A percentile compares a stretch with the other conserved stretches of the same genome.
Conservation (phyloP, 2,888 invertebrate species). For the Acronicta leporina region DNA sequence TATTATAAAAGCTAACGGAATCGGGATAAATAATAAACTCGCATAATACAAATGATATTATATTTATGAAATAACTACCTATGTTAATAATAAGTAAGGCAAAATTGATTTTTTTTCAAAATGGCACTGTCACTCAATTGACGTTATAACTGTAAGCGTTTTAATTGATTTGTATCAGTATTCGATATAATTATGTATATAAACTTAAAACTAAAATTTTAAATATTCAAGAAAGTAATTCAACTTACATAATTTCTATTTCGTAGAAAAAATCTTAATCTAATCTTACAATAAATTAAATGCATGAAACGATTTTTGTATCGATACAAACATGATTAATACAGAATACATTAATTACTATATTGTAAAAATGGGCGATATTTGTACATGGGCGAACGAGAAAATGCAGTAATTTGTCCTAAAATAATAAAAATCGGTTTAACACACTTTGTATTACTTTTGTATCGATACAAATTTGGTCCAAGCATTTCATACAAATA, state of each 20-base stretch:
- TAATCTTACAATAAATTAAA: constrained; percentile 22
- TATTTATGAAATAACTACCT: constrained; percentile 57
- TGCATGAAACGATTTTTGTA: constrained; percentile 15
- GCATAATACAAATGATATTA: constrained; percentile 53
- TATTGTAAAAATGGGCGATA: constrained; percentile 1
- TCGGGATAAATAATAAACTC: constrained; percentile 35
- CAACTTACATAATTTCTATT: constrained; percentile 14
- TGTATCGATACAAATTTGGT: constrained; percentile 14
- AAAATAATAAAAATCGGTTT: constrained; percentile 8
- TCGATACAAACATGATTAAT: constrained; percentile 9
- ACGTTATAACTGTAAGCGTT: constrained; percentile 48
- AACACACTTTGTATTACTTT: background rate
- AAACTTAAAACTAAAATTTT: constrained; percentile 40
- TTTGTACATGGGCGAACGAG: constrained; percentile 18
- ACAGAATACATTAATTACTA: background rate
- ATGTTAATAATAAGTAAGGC: constrained; percentile 50
- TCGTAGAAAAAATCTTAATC: constrained; percentile 42
- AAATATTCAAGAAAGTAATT: constrained; percentile 28
- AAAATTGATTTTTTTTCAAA: constrained; percentile 45
- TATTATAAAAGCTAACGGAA: constrained; percentile 9
- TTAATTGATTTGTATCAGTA: constrained; percentile 41
- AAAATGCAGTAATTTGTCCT: constrained; percentile 38
- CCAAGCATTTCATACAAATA: background rate
- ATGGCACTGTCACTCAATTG: constrained; percentile 57
- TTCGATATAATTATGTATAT: constrained; percentile 6